A percentile compares a stretch with the other conserved stretches of the same genome.
These are phyloP conservation scores for Pantherophis alleghaniensis DNA, from an alignment of 2,797 vertebrate genomes.

Conservation along the genomic window DNA sequence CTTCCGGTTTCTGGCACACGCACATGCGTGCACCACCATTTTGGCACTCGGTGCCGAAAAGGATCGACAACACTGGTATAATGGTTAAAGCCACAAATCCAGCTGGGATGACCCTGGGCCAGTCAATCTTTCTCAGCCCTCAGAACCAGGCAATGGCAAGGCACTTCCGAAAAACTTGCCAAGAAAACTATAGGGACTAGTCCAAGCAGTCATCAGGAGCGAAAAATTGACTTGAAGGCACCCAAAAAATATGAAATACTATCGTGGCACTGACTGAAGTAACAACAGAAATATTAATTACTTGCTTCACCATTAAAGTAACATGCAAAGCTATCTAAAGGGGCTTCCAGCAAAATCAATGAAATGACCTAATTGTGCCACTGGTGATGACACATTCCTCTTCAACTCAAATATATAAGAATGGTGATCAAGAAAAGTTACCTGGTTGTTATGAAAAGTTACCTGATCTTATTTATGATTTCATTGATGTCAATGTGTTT, in stretches of 20 bases:
- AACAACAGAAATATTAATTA: not conserved
- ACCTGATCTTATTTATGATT: slow-evolving; percentile 63
- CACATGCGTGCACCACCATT: no score
- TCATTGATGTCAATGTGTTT: slow-evolving; percentile 42
- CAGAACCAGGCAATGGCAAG: not conserved
- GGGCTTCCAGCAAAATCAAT: not conserved
- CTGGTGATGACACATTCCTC: not conserved
- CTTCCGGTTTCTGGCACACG: no score
- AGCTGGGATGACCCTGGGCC: not conserved
- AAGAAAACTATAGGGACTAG: not conserved
- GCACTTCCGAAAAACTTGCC: not conserved
- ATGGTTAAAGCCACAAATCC: not conserved
- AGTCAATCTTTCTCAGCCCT: not conserved
- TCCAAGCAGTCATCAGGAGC: not conserved
- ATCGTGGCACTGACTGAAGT: not conserved
- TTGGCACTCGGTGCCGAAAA: no score
- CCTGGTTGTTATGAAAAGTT: slow-evolving; percentile 50
- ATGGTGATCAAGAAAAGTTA: slow-evolving; percentile 41
- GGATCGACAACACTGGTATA: not conserved
- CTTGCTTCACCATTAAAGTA: not conserved
- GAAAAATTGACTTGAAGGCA: not conserved
- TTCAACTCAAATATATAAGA: not conserved
- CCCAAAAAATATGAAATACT: not conserved
- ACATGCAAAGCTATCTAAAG: not conserved
- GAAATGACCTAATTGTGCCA: not conserved